phyloP scores from a whole-genome alignment of 2,888 invertebrate species.

The Cephus pygmeus region DNA sequence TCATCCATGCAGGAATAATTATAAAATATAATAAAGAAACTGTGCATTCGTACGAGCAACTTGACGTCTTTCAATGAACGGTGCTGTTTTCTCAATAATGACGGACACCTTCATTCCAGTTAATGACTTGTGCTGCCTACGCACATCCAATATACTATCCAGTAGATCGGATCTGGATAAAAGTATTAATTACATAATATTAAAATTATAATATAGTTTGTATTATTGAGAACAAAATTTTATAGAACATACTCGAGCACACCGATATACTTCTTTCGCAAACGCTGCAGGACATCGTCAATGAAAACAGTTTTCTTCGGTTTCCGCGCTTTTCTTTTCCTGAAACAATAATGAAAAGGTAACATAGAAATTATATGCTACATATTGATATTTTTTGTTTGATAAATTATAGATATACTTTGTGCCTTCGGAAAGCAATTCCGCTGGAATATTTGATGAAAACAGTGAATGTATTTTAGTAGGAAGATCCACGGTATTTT shows the following conservation, averaged over 20 bases:
- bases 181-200: background rate
- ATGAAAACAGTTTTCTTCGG: background rate
- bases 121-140: constrained; percentile 38
- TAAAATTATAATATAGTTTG: background rate
- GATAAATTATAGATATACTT: background rate
- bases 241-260: constrained; percentile 36
- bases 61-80: constrained; percentile 28
- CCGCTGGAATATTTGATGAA: background rate
- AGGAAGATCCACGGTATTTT: background rate
- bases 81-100: constrained; percentile 38
- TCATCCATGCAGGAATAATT: background rate
- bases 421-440: background rate
- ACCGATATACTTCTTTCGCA: constrained; percentile 33
- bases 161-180: constrained; percentile 41
- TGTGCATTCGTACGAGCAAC: constrained; percentile 13
- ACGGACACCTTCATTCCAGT: constrained; percentile 29
- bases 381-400: background rate
- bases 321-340: background rate
- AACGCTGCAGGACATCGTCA: constrained; percentile 20
- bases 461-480: background rate
- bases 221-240: background rate
- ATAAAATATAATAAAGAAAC: background rate
- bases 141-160: constrained; percentile 37
- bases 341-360: background rate
- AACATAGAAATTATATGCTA: background rate